Conservation (phyloP, 2,888 invertebrate genomes). For the Villa cingulata region DNA sequence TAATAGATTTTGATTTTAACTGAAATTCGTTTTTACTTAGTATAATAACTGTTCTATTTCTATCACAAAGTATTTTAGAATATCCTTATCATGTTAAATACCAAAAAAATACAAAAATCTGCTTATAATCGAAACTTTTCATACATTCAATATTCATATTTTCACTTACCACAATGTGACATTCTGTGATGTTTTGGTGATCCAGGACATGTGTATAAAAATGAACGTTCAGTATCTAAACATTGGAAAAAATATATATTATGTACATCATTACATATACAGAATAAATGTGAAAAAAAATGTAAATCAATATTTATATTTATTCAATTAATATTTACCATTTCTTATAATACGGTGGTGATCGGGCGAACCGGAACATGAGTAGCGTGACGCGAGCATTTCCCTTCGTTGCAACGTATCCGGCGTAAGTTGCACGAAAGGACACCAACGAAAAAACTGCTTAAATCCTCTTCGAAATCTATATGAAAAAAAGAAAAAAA, state of each 20-base stretch:
- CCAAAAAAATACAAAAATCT: too few species aligned
- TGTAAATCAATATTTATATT: not conserved
- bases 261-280: too few species aligned
- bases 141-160: not conserved
- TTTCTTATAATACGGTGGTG: slow-evolving; percentile 55
- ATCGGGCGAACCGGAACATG: slow-evolving; percentile 65
- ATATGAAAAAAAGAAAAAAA: slow-evolving; percentile 25
- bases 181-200: slow-evolving; percentile 23
- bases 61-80: too few species aligned
- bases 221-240: slow-evolving; percentile 34
- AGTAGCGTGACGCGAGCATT: slow-evolving; percentile 61
- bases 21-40: too few species aligned
- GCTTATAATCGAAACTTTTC: too few species aligned
- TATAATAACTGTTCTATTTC: too few species aligned
- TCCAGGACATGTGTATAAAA: slow-evolving; percentile 33
- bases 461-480: slow-evolving; percentile 90
- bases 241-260: not conserved
- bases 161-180: slow-evolving; percentile 14
- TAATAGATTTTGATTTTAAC: too few species aligned
- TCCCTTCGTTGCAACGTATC: slow-evolving; percentile 57
- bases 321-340: slow-evolving; percentile 37
- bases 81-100: too few species aligned
- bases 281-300: too few species aligned
- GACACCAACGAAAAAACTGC: slow-evolving; percentile 82
- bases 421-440: slow-evolving; percentile 55